Evolutionary conservation across 2,113 vertebrate species (phyloP), one percentile per base, ranked within the genome.

Genomic region (Puffinus mauretanicus): DNA sequence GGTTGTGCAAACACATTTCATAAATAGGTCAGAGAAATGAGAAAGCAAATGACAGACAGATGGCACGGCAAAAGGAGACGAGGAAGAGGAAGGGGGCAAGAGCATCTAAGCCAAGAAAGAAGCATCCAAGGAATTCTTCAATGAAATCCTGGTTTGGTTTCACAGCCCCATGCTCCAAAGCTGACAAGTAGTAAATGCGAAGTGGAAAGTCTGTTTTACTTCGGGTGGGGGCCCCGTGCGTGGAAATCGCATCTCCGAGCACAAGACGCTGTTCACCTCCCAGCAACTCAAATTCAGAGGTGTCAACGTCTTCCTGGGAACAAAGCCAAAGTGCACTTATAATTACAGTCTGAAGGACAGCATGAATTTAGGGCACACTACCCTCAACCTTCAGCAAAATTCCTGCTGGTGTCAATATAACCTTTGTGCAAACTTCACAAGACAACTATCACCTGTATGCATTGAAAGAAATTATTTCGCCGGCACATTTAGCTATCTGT

Each of bases 21-120:
- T 70, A 96, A 96, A 94, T 61, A 94, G 88, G 92, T 89, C 94
- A 95, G 88, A 80, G 86, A 91, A 78, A 91, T 3, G 47, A 57
- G 70, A 94, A 90, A 77, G 89, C 70, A 36, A 91, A 76, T 32
- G 94, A 90, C 71, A 88, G 91, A 49, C 93, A 95, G 93, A 96
- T 91, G 90, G 89, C 83, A 86, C 3, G 2, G 85, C 0, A 0
- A 65, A 86, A 38, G 77, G 64, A 78, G 66, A 72, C 6, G 10
- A 47, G 78, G 46, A 36, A 58, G 46, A 92, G 60, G 86, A 90
- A 86, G 51, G 47, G 58, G 75, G 44, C 44, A 93, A 81, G 52
- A 88, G 60, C 67, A 62, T 52, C 62, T 7, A 54, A 84, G 81
- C 81, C 88, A 79, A 64, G 47, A 71, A 34, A 66, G 49, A 67